Evolutionary conservation across 2,888 invertebrate genomes (phyloP).

Genomic region (Luperina nickerlii): DNA sequence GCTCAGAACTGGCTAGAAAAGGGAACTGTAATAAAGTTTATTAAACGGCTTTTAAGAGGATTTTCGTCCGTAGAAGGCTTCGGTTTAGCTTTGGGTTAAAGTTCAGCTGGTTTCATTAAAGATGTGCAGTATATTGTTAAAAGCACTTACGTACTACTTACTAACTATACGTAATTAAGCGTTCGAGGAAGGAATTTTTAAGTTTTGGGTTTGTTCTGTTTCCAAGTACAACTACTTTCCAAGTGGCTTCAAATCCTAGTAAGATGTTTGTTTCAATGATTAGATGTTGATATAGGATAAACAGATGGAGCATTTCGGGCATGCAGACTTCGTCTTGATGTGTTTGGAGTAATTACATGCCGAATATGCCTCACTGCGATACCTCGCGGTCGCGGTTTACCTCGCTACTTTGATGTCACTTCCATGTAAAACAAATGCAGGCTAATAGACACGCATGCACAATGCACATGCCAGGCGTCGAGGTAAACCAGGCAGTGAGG

Average conservation of each 20-base stretch:
- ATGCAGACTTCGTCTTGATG: neutral
- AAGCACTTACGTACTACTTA: neutral
- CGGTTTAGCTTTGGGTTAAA: constrained; percentile 5
- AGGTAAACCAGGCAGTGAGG: too few relatives aligned
- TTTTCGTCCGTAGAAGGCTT: constrained; percentile 22
- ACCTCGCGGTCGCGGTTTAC: too few relatives aligned
- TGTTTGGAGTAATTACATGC: too few relatives aligned
- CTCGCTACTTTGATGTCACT: too few relatives aligned
- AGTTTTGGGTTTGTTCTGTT: neutral
- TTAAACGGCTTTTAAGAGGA: constrained; percentile 36
- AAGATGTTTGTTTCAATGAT: neutral
- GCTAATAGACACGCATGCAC: too few relatives aligned
- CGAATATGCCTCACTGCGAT: too few relatives aligned
- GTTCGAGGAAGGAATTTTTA: neutral
- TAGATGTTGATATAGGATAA: neutral
- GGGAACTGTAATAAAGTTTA: constrained; percentile 46
- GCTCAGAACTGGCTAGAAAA: constrained; percentile 27
- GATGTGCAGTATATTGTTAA: neutral
- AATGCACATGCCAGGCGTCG: too few relatives aligned
- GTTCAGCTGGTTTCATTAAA: neutral
- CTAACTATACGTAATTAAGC: neutral
- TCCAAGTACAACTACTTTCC: neutral
- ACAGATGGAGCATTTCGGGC: neutral
- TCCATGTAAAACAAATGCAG: too few relatives aligned
- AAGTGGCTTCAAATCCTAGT: neutral